Base-by-base conservation (phyloP, 2,888 invertebrate genomes). In the Pachycephus smyrnensis region DNA sequence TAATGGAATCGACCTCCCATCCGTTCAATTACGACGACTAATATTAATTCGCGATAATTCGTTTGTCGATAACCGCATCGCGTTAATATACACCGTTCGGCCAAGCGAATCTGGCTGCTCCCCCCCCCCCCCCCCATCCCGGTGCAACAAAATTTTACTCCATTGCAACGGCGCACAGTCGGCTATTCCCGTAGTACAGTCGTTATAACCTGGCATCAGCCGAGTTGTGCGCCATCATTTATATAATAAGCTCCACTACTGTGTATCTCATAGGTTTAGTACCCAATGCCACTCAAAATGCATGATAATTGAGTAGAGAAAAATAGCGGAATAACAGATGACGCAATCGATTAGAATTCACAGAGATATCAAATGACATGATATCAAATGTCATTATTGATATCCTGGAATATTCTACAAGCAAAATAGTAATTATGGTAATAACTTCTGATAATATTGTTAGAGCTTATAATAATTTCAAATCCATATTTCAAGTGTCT, bases 41-140 rank as follows among this genome's bases (percentile, higher is more conserved):
- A 81, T 85, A 83, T 83, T 82, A 84, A 86, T 86, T 80, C 75
- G 30, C 76, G 73, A 78, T 83, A 84, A 83, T 86, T 84, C 82
- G 82, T 84, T 84, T 82, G 80, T 80, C 82, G 81, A 85, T 82
- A 81, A 84, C 77, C 76, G 73, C 76, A 55, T 69, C 79, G 76
- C 76, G 79, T 81, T 82, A 81, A 80, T 76, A 80, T 71, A 76
- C 78, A 77, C 35, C 77, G 73, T 80, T 23, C 55, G 9, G 23
- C 55, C 23, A 23, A 55, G 55, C 55, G 9, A 23, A 55, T 23
- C 23, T 55, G 55, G 55, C 9, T 55, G 55, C 23, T n/a, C n/a
- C n/a, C 33, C 3, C 3, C 33, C 3, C 35, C 35, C 6, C 4
- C 6, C 35, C 9, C 35, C 55, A 3, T 23, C 2, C 55, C 55